Conservation (phyloP, 2,888 invertebrate species). For the Nebria brevicollis region DNA sequence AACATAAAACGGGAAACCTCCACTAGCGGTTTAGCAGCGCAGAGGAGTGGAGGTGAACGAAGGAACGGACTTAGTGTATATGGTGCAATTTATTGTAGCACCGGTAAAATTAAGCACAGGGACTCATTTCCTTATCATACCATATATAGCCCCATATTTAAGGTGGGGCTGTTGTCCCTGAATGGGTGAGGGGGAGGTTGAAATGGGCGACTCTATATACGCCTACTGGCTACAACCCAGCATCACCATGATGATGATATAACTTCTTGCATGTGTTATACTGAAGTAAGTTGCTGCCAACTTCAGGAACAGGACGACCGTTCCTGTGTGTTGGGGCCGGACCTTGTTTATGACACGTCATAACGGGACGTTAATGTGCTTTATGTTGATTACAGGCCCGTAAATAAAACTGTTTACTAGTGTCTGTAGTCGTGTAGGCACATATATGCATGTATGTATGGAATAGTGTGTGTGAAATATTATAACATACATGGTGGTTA, state of each 20-base stretch:
- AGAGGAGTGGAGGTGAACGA: background rate
- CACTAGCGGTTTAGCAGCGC: background rate
- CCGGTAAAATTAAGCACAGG: conserved; percentile 39
- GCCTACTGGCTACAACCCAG: background rate
- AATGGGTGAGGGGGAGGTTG: background rate
- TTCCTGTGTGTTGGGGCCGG: conserved; percentile 13
- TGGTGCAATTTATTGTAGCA: conserved; percentile 38
- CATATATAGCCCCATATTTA: background rate
- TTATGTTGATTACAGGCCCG: conserved; percentile 40
- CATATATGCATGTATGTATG: conserved; percentile 5
- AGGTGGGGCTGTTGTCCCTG: conserved; percentile 21
- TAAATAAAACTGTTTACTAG: conserved; percentile 36
- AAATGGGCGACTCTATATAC: background rate
- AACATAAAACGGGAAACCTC: background rate
- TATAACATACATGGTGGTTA: background rate
- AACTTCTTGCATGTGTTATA: conserved; percentile 30
- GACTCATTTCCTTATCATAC: conserved; percentile 41
- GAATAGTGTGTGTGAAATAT: background rate
- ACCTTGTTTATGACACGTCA: conserved; percentile 44
- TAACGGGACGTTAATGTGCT: conserved; percentile 42
- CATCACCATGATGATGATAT: background rate
- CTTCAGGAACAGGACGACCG: conserved; percentile 25
- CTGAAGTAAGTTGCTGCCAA: conserved; percentile 41
- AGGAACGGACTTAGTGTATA: conserved; percentile 25
- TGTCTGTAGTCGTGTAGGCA: background rate